These are phyloP conservation scores for Ictalurus furcatus DNA, from an alignment of 2,113 vertebrate genomes.

Conservation along the genomic window DNA sequence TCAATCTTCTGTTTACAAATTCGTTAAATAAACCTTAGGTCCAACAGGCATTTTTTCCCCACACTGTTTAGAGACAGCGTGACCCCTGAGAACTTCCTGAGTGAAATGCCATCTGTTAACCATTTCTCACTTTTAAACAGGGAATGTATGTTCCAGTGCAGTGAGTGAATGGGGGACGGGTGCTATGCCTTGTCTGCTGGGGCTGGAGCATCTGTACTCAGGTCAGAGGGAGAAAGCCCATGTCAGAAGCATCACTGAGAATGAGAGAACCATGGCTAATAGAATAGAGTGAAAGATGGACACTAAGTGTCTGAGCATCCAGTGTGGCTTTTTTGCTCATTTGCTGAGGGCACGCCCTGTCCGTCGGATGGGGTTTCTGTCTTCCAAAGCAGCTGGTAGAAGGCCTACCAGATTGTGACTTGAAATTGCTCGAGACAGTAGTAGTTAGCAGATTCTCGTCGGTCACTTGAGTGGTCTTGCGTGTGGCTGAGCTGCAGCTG, in stretches of 20 bases:
- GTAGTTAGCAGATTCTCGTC: constrained; percentile 44
- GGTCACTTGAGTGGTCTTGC: constrained; percentile 64
- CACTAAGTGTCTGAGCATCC: constrained; percentile 66
- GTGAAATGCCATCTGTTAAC: constrained; percentile 23
- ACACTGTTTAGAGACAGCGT: constrained; percentile 24
- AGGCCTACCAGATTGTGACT: constrained; percentile 28
- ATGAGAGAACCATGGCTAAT: constrained; percentile 57
- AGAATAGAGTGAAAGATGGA: constrained; percentile 63
- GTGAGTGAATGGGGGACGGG: not conserved
- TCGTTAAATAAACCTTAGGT: not conserved
- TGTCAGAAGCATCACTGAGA: constrained; percentile 53
- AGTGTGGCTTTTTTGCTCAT: constrained; percentile 60
- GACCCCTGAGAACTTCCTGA: constrained; percentile 57
- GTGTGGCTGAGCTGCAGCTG: constrained; percentile 60
- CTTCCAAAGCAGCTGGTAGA: constrained; percentile 50
- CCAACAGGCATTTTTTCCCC: not conserved
- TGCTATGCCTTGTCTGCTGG: constrained; percentile 4
- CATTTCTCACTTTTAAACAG: constrained; percentile 7
- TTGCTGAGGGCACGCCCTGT: constrained; percentile 47
- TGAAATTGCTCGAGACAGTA: constrained; percentile 39
- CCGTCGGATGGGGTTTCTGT: not conserved
- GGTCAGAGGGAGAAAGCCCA: constrained; percentile 57
- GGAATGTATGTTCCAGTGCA: not conserved
- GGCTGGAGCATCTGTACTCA: constrained; percentile 44
- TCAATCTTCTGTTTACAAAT: constrained; percentile 1